These are phyloP conservation scores for Electrophaes corylata DNA, from an alignment of 2,888 invertebrate species.

Conservation along the genomic window DNA sequence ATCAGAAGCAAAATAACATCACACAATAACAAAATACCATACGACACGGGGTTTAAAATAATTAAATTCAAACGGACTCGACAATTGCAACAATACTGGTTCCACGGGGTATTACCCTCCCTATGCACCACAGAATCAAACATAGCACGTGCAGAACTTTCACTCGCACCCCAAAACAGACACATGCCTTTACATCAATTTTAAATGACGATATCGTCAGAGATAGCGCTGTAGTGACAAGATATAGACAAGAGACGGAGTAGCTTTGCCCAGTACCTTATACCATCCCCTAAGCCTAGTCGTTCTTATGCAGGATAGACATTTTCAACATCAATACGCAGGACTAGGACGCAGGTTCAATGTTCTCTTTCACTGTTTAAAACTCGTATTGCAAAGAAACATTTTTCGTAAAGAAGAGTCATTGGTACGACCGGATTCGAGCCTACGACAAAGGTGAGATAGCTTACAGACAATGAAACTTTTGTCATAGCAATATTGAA, in stretches of 20 bases:
- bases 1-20: slow-evolving; percentile 24
- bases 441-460: neutral
- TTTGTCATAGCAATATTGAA: neutral
- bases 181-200: neutral
- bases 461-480: neutral
- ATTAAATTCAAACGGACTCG: slow-evolving; percentile 38
- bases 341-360: too few relatives aligned
- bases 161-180: neutral
- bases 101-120: slow-evolving; percentile 36
- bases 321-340: too few relatives aligned
- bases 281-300: too few relatives aligned
- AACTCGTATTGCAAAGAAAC: too few relatives aligned
- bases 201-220: neutral
- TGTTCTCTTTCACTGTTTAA: too few relatives aligned
- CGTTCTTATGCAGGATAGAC: too few relatives aligned
- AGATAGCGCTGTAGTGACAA: neutral
- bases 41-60: slow-evolving; percentile 27
- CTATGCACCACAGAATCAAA: slow-evolving; percentile 1
- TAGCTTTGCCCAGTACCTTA: too few relatives aligned
- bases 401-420: too few relatives aligned
- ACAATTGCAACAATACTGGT: slow-evolving; percentile 43
- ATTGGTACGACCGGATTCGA: neutral
- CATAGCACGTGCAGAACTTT: neutral
- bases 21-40: slow-evolving; percentile 18
- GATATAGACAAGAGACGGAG: too few relatives aligned